Evolutionary conservation across 2,888 invertebrate genomes (phyloP), one percentile per base, ranked within the genome.

Genomic region (Xiphydria camelus): DNA sequence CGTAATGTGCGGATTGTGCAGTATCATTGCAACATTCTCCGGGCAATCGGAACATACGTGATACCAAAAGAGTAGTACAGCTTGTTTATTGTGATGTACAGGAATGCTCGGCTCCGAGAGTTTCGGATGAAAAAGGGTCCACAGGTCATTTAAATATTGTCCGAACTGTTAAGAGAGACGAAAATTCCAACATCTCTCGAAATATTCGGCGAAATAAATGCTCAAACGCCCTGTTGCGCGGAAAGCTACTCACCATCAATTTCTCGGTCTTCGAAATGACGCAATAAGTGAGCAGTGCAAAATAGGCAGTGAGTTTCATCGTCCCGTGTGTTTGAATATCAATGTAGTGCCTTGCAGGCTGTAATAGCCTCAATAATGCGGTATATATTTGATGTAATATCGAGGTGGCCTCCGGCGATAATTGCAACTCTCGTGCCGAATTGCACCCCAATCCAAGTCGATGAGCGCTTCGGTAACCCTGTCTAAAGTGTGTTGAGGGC

Each of bases 21-120:
- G 83, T 61, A 94, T 92, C 41, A 91, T 82, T 68, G 90, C 87
- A 25, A 95, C 87, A 76, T 95, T 95, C 77, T 95, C 95, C 0
- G 92, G 89, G 73, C 95, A 95, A 76, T 96, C 95, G 4, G 88
- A 83, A 60, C 91, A 91, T 19, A 91, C 93, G 56, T 93, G 91
- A 79, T 94, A 91, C 94, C 94, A 95, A 79, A 94, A 95, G 21
- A 91, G 84, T 10, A 96, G 80, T 58, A 96, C 76, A 3, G 94
- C 92, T 75, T 95, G 95, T 74, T 95, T 95, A 77, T 95, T 95
- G 68, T 94, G 94, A 78, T 95, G 94, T 42, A 94, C 91, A 15
- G 95, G 90, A 60, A 95, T 93, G 41, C 93, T 91, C 1, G 95
- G 95, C 78, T 96, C 95, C 6, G 94, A 92, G 51, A 95, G 82